Evolutionary conservation across 2,797 vertebrate genomes (phyloP).

Genomic region (Danio choprae): DNA sequence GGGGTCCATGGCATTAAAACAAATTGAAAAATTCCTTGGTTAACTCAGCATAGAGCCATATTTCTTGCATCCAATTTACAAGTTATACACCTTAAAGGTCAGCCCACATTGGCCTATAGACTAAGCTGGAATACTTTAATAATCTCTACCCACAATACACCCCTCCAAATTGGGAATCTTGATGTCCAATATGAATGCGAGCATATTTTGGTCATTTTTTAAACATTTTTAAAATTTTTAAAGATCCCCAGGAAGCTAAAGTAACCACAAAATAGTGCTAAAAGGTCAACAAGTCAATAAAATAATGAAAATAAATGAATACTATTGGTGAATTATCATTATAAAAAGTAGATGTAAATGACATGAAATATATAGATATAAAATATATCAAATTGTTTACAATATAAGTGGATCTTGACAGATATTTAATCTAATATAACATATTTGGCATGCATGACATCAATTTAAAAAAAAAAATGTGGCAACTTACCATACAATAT

Average conservation of each 20-base stretch:
- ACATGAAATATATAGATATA: not conserved
- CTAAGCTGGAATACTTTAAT: too few species aligned
- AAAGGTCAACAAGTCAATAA: too few species aligned
- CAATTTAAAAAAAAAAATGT: not conserved
- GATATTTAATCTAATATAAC: not conserved
- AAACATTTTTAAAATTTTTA: too few species aligned
- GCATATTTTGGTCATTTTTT: too few species aligned
- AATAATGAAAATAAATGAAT: not conserved
- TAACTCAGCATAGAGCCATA: not conserved
- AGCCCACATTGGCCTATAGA: not conserved
- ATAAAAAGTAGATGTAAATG: not conserved
- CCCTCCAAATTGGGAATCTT: too few species aligned
- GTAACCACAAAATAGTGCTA: not conserved
- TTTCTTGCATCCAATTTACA: not conserved
- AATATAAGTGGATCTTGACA: too few species aligned
- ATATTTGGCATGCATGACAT: not conserved
- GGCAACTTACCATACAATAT: slow-evolving; percentile 85
- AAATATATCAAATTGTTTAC: not conserved
- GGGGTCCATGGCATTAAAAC: not conserved
- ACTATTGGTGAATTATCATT: not conserved
- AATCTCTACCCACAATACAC: too few species aligned
- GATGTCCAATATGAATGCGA: too few species aligned
- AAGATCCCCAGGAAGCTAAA: too few species aligned
- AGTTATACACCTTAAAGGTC: not conserved
- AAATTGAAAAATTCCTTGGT: not conserved